A percentile compares a stretch with the other conserved stretches of the same genome.
phyloP scores from a whole-genome alignment of 2,888 invertebrate genomes.

The Aporophyla nigra region DNA sequence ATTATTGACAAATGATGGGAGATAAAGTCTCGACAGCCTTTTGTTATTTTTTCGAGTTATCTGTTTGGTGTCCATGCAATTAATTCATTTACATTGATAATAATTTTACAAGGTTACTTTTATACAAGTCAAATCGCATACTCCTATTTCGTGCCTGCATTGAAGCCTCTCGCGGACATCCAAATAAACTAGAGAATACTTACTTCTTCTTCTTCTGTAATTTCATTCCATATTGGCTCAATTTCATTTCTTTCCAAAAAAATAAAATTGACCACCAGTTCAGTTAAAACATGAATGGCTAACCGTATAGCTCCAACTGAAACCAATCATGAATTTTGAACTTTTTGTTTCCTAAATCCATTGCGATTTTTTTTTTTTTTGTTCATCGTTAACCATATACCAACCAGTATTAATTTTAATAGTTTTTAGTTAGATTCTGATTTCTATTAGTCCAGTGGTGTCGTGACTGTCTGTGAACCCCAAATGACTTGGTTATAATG shows the following conservation, averaged over 20 bases:
- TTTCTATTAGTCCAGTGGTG: constrained; percentile 62
- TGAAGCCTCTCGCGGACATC: not conserved
- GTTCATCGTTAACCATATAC: constrained; percentile 24
- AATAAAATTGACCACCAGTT: not conserved
- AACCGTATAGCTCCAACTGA: constrained; percentile 14
- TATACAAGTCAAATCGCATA: not conserved
- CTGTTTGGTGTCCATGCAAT: not conserved
- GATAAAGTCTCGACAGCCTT: constrained; percentile 21
- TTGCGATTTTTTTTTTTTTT: constrained; percentile 22
- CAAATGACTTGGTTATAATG: constrained; percentile 76
- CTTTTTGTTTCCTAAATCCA: constrained; percentile 6
- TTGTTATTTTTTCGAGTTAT: constrained; percentile 31
- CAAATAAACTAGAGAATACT: not conserved
- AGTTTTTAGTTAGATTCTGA: constrained; percentile 28
- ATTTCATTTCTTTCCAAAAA: constrained; percentile 3
- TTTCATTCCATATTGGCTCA: not conserved
- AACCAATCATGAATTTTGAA: constrained; percentile 24
- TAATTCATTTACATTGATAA: not conserved
- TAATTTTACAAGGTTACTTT: not conserved
- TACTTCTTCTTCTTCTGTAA: too few relatives aligned
- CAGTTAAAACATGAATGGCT: not conserved
- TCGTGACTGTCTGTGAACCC: constrained; percentile 79
- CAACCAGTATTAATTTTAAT: constrained; percentile 52
- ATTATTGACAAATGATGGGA: constrained; percentile 47
- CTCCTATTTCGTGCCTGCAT: not conserved